A percentile compares a stretch with the other conserved stretches of the same genome.
Conservation (phyloP, 2,113 vertebrate genomes). For the Dendropsophus ebraccatus region DNA sequence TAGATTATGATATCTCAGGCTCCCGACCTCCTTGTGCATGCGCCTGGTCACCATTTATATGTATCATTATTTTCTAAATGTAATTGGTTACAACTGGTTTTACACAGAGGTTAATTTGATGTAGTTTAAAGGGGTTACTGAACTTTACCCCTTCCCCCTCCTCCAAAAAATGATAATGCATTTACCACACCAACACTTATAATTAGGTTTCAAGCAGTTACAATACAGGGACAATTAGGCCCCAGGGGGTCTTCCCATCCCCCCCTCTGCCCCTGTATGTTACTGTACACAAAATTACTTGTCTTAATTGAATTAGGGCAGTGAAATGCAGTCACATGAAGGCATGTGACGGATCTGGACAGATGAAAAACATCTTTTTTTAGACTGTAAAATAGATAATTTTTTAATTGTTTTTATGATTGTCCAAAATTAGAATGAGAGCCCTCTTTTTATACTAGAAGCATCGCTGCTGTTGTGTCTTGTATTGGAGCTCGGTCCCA, state of each 20-base stretch:
- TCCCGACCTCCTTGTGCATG: no score
- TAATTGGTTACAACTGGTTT: not conserved
- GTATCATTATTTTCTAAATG: not conserved
- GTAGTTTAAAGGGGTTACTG: not conserved
- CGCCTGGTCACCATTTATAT: not conserved
- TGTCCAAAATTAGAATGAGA: no score
- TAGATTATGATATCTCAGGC: no score
- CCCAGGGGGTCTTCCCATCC: slow-evolving; percentile 36
- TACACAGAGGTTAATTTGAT: not conserved
- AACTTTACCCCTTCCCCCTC: not conserved
- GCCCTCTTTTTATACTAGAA: not conserved
- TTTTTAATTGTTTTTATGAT: no score
- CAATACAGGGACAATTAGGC: slow-evolving; percentile 29
- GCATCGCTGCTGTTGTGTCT: not conserved
- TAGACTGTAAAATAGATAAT: no score
- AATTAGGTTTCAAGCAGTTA: slow-evolving; percentile 41
- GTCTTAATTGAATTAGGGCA: slow-evolving; percentile 36
- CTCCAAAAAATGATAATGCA: slow-evolving; percentile 13
- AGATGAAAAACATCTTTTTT: not conserved
- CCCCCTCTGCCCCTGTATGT: slow-evolving; percentile 18
- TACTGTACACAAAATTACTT: not conserved
- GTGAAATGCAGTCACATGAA: not conserved
- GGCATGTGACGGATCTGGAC: not conserved
- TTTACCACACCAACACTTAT: slow-evolving; percentile 45
- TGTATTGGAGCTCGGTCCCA: not conserved